phyloP scores from a whole-genome alignment of 64 coral and sea anemone genomes.

The Dendronephthya gigantea region DNA sequence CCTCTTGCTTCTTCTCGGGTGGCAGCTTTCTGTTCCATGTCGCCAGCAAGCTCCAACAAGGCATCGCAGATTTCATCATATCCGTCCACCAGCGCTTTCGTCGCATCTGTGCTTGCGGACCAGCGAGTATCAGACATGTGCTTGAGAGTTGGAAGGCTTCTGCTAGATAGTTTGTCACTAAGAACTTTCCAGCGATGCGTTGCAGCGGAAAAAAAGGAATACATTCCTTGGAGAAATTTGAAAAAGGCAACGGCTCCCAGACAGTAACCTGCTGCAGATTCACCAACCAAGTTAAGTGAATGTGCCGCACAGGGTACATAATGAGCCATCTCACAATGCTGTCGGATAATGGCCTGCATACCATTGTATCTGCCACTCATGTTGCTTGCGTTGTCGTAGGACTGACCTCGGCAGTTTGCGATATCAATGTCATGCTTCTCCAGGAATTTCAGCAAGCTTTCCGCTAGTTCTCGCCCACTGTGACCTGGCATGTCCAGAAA shows the following conservation, averaged over 20 bases:
- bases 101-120: neutral
- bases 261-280: constrained; percentile 12
- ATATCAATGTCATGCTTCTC: constrained; percentile 46
- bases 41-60: neutral
- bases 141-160: constrained; percentile 4
- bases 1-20: neutral
- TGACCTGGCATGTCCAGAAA: constrained; percentile 3
- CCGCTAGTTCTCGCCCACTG: constrained; percentile 15
- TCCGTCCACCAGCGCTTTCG: constrained; percentile 5
- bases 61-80: neutral
- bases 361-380: constrained; percentile 60
- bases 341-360: constrained; percentile 38
- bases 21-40: neutral
- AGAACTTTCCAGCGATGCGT: constrained; percentile 19
- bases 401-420: constrained; percentile 46
- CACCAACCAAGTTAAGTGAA: constrained; percentile 39
- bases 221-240: neutral
- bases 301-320: constrained; percentile 55
- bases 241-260: constrained; percentile 9
- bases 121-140: neutral
- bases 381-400: constrained; percentile 45
- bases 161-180: neutral
- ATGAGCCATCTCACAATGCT: constrained; percentile 40
- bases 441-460: constrained; percentile 35
- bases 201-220: neutral